Percentiles rank a stretch among this genome's conserved stretches.
phyloP scores from a whole-genome alignment of 1,140 invertebrate species.

The Micrasema longulum region DNA sequence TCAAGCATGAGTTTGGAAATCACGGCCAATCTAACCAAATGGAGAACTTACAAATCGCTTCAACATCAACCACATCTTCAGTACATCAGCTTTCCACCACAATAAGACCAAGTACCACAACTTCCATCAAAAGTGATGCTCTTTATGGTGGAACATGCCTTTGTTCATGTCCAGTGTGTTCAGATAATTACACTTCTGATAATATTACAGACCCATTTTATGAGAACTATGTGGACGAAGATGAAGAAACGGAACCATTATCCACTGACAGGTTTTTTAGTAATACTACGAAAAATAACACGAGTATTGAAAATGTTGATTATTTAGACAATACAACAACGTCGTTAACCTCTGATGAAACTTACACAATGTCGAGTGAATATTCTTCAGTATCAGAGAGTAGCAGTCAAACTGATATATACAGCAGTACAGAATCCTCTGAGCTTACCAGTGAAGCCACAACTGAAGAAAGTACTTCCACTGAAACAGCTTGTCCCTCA shows the following conservation, averaged over 20 bases:
- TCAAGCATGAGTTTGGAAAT: conserved; percentile 50
- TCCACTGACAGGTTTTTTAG: not conserved
- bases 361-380: conserved; percentile 17
- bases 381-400: conserved; percentile 11
- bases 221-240: conserved; percentile 57
- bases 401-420: not conserved
- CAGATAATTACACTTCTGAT: conserved; percentile 58
- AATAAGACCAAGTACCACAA: conserved; percentile 56
- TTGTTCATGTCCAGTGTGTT: conserved; percentile 77
- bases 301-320: conserved; percentile 24
- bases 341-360: conserved; percentile 6
- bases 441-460: conserved; percentile 54
- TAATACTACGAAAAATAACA: conserved; percentile 3
- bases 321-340: too few species aligned
- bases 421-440: conserved; percentile 52
- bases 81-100: conserved; percentile 52
- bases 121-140: conserved; percentile 58
- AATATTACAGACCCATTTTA: conserved; percentile 63
- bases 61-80: conserved; percentile 57
- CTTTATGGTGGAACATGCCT: conserved; percentile 76
- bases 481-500: conserved; percentile 64
- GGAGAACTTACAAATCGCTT: conserved; percentile 63
- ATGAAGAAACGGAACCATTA: conserved; percentile 37
- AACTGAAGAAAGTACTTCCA: conserved; percentile 58
- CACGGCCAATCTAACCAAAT: conserved; percentile 12